phyloP scores from a whole-genome alignment of 2,888 invertebrate species.

The Graphium colonna region DNA sequence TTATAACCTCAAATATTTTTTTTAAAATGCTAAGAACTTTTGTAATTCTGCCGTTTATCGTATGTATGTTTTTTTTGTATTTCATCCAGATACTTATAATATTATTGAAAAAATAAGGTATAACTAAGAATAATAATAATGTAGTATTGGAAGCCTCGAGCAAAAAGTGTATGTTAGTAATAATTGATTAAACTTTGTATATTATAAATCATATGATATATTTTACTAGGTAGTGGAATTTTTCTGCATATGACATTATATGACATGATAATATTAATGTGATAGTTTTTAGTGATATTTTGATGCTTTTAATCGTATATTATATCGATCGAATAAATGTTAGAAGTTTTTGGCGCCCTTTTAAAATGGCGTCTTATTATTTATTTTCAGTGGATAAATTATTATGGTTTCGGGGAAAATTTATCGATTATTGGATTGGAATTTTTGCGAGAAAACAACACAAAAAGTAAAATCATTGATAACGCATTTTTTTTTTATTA shows the following conservation, averaged over 20 bases:
- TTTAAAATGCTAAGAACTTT: not conserved
- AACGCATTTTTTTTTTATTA: too few species aligned
- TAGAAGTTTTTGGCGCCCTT: not conserved
- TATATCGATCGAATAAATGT: not conserved
- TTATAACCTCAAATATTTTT: too few species aligned
- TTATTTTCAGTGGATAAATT: too few species aligned
- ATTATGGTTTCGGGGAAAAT: too few species aligned
- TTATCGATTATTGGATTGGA: too few species aligned
- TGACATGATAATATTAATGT: slow-evolving; percentile 39
- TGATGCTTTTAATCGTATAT: slow-evolving; percentile 41
- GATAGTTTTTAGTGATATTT: slow-evolving; percentile 60
- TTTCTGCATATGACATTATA: slow-evolving; percentile 31
- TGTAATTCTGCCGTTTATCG: not conserved
- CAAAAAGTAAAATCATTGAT: too few species aligned
- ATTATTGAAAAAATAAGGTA: slow-evolving; percentile 3
- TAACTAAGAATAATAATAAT: slow-evolving; percentile 24
- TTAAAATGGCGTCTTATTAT: not conserved
- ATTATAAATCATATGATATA: slow-evolving; percentile 32
- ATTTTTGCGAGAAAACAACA: too few species aligned
- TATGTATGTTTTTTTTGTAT: not conserved
- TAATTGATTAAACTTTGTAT: slow-evolving; percentile 54
- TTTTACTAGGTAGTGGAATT: slow-evolving; percentile 36
- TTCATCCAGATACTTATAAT: slow-evolving; percentile 26
- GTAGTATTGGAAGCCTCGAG: slow-evolving; percentile 42
- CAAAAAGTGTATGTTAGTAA: slow-evolving; percentile 71